These are phyloP conservation scores for Actinopyga echinites DNA, from an alignment of 53 echinoderm and acorn worm genomes.

Conservation along the genomic window DNA sequence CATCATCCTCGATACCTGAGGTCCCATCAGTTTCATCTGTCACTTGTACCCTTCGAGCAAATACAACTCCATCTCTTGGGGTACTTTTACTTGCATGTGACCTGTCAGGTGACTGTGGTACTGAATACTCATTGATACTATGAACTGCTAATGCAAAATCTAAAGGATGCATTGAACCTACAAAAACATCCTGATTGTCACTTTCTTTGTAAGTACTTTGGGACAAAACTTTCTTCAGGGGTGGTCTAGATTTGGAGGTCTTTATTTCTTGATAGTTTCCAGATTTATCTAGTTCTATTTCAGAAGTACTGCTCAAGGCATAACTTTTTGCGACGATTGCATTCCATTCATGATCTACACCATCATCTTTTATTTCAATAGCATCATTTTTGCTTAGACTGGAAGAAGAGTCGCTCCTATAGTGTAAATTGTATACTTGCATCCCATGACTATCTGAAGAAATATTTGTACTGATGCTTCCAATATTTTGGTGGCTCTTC, in stretches of 20 bases:
- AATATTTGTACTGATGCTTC: no score
- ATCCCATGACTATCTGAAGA: no score
- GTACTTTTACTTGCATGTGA: not conserved
- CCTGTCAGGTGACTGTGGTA: not conserved
- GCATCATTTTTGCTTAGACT: not conserved
- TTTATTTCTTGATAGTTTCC: not conserved
- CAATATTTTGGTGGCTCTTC: no score
- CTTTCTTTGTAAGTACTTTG: not conserved
- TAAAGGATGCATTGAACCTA: constrained; percentile 14
- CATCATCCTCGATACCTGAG: not conserved
- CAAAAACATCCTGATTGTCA: constrained; percentile 22
- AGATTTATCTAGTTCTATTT: not conserved
- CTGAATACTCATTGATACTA: not conserved
- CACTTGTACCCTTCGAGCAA: not conserved
- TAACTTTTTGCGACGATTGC: constrained; percentile 27
- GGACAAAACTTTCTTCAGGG: not conserved
- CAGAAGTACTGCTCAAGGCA: not conserved
- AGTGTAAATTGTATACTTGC: constrained; percentile 23
- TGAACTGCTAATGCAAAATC: constrained; percentile 29
- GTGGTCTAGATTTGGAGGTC: not conserved
- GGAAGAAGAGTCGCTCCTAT: constrained; percentile 24
- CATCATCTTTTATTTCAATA: not conserved
- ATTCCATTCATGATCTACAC: constrained; percentile 11
- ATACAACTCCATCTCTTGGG: constrained; percentile 24
- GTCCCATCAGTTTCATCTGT: constrained; percentile 1